These are phyloP conservation scores for Oreocharis arfaki DNA, from an alignment of 2,113 vertebrate species.

Conservation along the genomic window DNA sequence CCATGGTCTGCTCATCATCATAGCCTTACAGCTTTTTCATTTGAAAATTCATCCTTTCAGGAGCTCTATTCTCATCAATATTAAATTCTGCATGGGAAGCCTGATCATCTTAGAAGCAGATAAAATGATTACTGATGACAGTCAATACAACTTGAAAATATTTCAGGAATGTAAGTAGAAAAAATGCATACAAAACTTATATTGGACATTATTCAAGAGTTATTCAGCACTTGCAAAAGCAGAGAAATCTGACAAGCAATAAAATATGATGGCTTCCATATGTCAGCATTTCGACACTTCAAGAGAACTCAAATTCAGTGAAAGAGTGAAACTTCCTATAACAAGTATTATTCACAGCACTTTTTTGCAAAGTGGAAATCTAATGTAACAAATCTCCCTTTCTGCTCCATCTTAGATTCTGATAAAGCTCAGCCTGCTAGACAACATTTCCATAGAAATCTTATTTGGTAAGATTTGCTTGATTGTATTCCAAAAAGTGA, in stretches of 20 bases:
- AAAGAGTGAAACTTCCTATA: not conserved
- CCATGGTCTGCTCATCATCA: not conserved
- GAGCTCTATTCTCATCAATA: not conserved
- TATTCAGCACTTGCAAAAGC: not conserved
- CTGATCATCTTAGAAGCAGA: not conserved
- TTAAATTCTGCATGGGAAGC: not conserved
- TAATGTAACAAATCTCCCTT: not conserved
- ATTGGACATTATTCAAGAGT: not conserved
- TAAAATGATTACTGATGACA: not conserved
- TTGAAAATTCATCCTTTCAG: not conserved
- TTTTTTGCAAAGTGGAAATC: not conserved
- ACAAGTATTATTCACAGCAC: not conserved
- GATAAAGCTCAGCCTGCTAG: not conserved
- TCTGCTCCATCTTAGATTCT: not conserved
- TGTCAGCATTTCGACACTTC: not conserved
- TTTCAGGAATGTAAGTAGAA: not conserved
- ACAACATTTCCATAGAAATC: slow-evolving; percentile 1
- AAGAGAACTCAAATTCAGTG: not conserved
- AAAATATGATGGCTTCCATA: not conserved
- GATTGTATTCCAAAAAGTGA: slow-evolving; percentile 6
- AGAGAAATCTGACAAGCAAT: not conserved
- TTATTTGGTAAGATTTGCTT: not conserved
- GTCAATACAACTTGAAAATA: not conserved
- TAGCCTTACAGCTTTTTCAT: not conserved
- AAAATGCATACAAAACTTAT: not conserved